Base-by-base conservation (phyloP, 37 sponge, comb jelly and placozoan genomes). In the Axinella damicornis region DNA sequence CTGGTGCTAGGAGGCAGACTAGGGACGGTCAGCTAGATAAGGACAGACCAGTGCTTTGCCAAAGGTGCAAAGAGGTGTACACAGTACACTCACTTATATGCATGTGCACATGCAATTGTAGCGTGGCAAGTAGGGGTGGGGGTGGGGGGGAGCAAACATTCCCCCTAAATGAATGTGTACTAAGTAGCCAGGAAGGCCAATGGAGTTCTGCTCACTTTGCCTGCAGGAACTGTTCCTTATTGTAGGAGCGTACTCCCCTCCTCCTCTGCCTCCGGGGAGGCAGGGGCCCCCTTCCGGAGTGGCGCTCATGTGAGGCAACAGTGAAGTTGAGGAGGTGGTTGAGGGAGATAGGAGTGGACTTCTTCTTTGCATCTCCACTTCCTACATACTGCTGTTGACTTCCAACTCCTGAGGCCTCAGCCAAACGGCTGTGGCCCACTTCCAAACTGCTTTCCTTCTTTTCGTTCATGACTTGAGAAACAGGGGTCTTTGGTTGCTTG, bases 261-360 rank as follows among this genome's bases (percentile, higher is more conserved):
- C 20, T 40, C 56, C 84, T 64, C 37, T 75, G 73, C 19, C 65
- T 38, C 56, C 66, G 52, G 41, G 19, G 55, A 5, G 59, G 19
- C 4, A 46, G 24, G 6, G 32, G 38, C 0, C 65, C 36, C n/a
- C n/a, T n/a, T 57, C 56, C 60, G 65, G 25, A 28, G 19, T 20
- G 57, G 17, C 33, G 22, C 32, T 70, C 81, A 14, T 67, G 56
- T 16, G 94, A 80, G 24, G 82, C 38, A 22, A 85, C 33, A 11
- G 93, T 92, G 65, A 93, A 93, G 73, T 93, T 93, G 57, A 94
- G 75, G n/a, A 94, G 79, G 65, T 94, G 92, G 75, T 92, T 94
- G 6, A 94, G 78, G 5, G 95, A 94, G 28, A 79, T 35, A 28
- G 78, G 57, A 18, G 57, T 66, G 38, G 60, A 40, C 76, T 78